phyloP scores from a whole-genome alignment of 2,797 vertebrate species.

The Carduelis carduelis region DNA sequence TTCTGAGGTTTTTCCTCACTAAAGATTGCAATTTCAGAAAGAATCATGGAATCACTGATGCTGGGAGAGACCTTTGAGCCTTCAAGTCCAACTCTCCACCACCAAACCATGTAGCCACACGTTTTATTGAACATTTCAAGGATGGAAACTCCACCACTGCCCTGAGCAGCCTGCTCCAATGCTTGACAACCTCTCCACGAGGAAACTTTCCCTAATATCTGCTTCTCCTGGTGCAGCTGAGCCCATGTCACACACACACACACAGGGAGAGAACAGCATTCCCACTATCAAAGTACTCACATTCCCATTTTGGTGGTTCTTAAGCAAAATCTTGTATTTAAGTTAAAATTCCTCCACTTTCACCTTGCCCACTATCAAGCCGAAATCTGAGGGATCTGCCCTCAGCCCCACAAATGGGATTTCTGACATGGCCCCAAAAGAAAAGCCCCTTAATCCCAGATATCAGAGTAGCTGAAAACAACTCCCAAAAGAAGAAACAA shows the following conservation, averaged over 20 bases:
- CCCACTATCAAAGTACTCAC: rapidly evolving
- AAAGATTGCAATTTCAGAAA: neutral
- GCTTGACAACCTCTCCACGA: rapidly evolving
- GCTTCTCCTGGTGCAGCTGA: neutral
- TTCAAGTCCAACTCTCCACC: neutral
- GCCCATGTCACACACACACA: neutral
- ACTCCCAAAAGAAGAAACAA: neutral
- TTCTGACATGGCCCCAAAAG: neutral
- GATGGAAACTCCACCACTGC: neutral
- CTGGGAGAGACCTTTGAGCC: neutral
- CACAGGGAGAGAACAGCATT: neutral
- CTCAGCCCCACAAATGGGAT: neutral
- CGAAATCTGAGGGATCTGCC: neutral
- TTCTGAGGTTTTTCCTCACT: neutral
- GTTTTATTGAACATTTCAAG: rapidly evolving
- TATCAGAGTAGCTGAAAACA: rapidly evolving
- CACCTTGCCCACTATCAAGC: neutral
- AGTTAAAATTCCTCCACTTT: neutral
- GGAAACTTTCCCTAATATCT: neutral
- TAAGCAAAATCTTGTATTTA: neutral
- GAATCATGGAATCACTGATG: rapidly evolving
- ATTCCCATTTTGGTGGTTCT: neutral
- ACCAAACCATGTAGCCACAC: rapidly evolving
- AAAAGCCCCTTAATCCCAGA: neutral
- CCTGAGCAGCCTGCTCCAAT: neutral